Percentiles rank a stretch among this genome's conserved stretches.
Conservation (phyloP, 2,797 vertebrate species). For the Syngnathus rostellatus region DNA sequence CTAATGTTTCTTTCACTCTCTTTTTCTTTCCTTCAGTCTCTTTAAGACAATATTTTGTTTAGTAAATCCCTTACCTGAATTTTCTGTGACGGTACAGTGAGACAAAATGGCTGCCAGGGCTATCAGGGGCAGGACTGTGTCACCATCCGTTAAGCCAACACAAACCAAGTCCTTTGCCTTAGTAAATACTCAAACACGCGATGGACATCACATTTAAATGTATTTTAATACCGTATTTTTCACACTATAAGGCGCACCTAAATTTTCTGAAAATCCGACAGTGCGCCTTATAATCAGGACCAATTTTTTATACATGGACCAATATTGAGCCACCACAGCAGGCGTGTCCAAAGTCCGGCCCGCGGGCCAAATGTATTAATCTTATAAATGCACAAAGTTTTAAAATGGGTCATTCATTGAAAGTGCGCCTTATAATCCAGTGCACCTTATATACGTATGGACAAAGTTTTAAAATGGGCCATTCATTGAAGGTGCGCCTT, state of each 20-base stretch:
- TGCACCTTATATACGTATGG: no score
- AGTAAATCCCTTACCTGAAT: conserved; percentile 56
- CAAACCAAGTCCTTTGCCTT: conserved; percentile 19
- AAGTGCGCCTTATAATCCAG: no score
- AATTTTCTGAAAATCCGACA: no score
- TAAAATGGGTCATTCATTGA: no score
- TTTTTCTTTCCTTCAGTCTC: conserved; percentile 46
- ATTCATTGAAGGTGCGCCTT: no score
- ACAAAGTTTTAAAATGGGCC: no score
- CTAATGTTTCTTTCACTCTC: conserved; percentile 57
- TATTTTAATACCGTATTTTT: neutral
- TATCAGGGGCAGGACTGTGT: conserved; percentile 31
- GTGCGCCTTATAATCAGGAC: no score
- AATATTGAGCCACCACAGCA: neutral
- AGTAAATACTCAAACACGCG: conserved; percentile 18
- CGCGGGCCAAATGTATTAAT: no score
- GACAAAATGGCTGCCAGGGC: conserved; percentile 39
- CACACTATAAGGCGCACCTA: no score
- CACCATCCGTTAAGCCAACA: conserved; percentile 21
- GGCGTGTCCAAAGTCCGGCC: neutral
- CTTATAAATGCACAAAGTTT: no score
- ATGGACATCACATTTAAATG: neutral
- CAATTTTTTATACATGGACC: no score
- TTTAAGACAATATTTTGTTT: conserved; percentile 53
- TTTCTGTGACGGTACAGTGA: conserved; percentile 51